Conservation (phyloP, 2,113 vertebrate species). For the Rhinolophus sinicus region DNA sequence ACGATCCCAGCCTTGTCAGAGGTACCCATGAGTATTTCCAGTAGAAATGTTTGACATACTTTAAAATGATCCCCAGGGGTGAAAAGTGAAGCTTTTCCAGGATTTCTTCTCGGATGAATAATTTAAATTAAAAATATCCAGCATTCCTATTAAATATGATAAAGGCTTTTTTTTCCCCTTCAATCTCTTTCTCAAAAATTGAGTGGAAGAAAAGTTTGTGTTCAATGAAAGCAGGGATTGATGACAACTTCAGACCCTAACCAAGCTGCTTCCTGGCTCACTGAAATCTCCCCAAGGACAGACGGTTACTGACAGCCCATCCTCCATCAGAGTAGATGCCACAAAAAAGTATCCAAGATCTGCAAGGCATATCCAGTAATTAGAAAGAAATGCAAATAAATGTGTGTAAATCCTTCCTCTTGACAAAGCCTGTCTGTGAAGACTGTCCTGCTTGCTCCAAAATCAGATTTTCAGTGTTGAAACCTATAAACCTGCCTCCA, state of each 20-base stretch:
- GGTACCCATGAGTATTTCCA: neutral
- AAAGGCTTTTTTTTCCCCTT: neutral
- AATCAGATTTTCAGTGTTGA: neutral
- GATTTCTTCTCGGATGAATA: neutral
- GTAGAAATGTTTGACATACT: neutral
- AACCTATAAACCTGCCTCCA: neutral
- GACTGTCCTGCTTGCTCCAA: neutral
- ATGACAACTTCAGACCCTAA: fast-evolving
- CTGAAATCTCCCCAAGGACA: too few species aligned
- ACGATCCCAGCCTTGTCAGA: fast-evolving
- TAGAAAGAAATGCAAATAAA: neutral
- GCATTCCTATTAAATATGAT: neutral
- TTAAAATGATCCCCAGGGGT: neutral
- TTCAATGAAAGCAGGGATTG: neutral
- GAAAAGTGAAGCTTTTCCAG: neutral
- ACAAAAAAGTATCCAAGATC: neutral
- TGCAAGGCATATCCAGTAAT: neutral
- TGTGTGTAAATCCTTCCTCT: neutral
- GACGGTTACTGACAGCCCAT: fast-evolving
- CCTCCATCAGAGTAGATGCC: neutral
- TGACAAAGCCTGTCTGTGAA: neutral
- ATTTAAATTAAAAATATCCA: neutral
- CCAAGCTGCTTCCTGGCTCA: neutral
- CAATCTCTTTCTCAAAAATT: neutral
- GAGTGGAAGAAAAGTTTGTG: neutral